Base-by-base conservation (phyloP, 2,113 vertebrate species). In the Scomber japonicus region DNA sequence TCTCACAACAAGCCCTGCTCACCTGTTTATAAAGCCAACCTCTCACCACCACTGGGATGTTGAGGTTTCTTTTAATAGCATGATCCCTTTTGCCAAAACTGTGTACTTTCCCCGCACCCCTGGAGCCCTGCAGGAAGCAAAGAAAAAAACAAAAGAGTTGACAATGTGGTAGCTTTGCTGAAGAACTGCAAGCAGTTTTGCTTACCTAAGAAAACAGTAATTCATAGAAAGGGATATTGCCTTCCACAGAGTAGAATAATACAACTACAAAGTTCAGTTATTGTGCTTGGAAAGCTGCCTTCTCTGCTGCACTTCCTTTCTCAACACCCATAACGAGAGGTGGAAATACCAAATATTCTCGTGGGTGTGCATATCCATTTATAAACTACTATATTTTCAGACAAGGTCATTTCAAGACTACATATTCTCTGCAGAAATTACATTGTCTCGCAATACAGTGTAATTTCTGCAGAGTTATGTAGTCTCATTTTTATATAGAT, bases 11-110 rank as follows among this genome's bases (percentile, higher is more conserved):
- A 7, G 21, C 17, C 16, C 13, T 57, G 66, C 90, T 93, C 75
- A 99, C 98, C 97, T 99, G 98, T 72, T 99, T 99, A 90, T 99
- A 97, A 30, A 99, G 96, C 98, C 98, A 99, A 79, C 98, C 98
- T 91, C 98, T 95, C 57, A 98, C 97, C 83, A 99, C 96, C 78
- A 98, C 98, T 0, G 98, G 97, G 88, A 98, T 91, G 65, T 96
- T 97, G 51, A 94, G 97, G 91, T 99, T 99, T 91, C 98, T 97
- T 93, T 96, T 96, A 92, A 99, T 98, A 15, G 98, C 94, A 59
- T 98, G 97, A 35, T 98, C 97, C 80, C 98, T 95, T 91, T 99
- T 99, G 51, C 98, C 98, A 91, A 99, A 99, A 92, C 96, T 98
- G 85, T 99, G 97, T 40, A 97, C 94, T 95, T 97, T 98, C 73